Conservation (phyloP, 2,113 vertebrate species). For the Ptilorrhoa leucosticta region DNA sequence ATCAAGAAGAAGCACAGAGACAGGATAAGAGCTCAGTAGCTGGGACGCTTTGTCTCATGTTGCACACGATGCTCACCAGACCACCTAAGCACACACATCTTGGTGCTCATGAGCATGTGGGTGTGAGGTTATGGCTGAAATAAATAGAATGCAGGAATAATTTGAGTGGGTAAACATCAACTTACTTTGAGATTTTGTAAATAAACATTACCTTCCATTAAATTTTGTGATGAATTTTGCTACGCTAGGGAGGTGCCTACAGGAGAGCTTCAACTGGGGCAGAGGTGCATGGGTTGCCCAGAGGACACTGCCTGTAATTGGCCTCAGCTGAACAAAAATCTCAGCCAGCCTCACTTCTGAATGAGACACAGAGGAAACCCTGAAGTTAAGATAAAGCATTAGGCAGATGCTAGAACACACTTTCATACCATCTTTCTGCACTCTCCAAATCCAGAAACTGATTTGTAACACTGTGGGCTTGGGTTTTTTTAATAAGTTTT, state of each 20-base stretch:
- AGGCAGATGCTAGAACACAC: background rate
- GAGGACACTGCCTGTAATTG: background rate
- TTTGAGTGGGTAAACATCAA: background rate
- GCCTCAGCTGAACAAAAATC: background rate
- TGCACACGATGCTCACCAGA: background rate
- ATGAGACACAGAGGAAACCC: background rate
- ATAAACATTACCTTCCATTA: background rate
- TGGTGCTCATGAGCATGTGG: background rate
- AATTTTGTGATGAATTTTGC: background rate
- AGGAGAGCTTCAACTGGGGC: background rate
- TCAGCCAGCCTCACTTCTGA: background rate
- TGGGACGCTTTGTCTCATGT: rapidly evolving
- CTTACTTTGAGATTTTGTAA: background rate
- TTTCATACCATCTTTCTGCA: background rate
- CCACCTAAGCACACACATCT: background rate
- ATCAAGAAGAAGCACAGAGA: background rate
- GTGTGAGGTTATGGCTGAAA: background rate
- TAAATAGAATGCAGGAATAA: background rate
- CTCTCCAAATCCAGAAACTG: background rate
- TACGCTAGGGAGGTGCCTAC: background rate
- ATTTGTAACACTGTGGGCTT: background rate
- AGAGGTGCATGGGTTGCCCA: background rate
- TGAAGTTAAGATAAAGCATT: background rate
- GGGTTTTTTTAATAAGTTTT: background rate
- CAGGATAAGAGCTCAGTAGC: background rate